phyloP scores from a whole-genome alignment of 2,113 vertebrate genomes.

The Labeo catla region DNA sequence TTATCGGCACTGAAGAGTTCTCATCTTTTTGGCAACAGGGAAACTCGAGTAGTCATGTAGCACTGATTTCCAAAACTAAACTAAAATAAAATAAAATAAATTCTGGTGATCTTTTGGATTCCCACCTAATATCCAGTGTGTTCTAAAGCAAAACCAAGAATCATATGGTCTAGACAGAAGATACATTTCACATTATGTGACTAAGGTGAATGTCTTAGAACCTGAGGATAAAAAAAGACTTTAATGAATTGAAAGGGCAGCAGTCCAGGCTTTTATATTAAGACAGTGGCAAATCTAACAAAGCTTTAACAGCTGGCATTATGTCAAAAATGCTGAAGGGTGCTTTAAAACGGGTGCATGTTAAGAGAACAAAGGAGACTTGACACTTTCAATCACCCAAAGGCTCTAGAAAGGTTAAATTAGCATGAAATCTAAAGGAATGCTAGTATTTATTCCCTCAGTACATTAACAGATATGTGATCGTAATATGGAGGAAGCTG shows the following conservation, averaged over 20 bases:
- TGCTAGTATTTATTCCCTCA: not conserved
- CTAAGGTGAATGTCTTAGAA: not conserved
- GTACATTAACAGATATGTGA: constrained; percentile 17
- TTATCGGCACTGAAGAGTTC: not conserved
- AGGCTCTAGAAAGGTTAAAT: constrained; percentile 45
- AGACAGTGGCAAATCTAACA: not conserved
- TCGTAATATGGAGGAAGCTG: not conserved
- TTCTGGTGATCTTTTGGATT: not conserved
- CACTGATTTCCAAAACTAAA: not conserved
- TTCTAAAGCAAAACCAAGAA: not conserved
- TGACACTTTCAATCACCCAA: constrained; percentile 30
- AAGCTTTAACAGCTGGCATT: constrained; percentile 32
- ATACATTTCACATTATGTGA: not conserved
- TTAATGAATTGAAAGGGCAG: constrained; percentile 31
- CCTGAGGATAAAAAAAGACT: not conserved
- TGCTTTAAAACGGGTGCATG: constrained; percentile 20
- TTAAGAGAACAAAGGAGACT: constrained; percentile 32
- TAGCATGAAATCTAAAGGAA: constrained; percentile 35
- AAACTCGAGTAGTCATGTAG: not conserved
- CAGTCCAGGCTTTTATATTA: constrained; percentile 35
- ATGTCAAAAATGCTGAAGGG: constrained; percentile 19
- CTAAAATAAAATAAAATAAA: not conserved
- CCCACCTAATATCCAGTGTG: not conserved
- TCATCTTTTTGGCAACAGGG: not conserved
- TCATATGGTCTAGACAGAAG: not conserved